Evolutionary conservation across 2,888 invertebrate genomes (phyloP), one percentile per base, ranked within the genome.

Genomic region (Cosmia trapezina): DNA sequence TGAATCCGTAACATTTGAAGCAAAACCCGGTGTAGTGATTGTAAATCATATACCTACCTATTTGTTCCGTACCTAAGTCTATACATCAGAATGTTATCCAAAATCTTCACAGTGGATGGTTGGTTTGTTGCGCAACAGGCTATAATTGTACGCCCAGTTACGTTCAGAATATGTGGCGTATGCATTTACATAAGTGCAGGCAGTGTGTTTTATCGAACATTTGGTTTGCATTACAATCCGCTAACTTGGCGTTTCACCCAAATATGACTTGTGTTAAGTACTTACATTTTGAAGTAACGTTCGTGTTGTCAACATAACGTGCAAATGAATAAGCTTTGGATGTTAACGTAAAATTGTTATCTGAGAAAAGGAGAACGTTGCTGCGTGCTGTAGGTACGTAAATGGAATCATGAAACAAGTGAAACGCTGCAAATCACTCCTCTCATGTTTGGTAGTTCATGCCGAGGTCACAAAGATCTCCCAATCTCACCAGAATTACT

Each of bases 81-180:
- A 57, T 73, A 43, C 12, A 78, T 78, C 45, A 82, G 45, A 62
- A 73, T 73, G 56, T 61, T 83, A 74, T 78, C 56, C 64, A 70
- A 83, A 80, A 64, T 67, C 74, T 79, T 57, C 64, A 61, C 51
- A 68, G 64, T 70, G 64, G 60, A 70, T 67, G 69, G 83, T 65
- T 63, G 79, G 74, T 74, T 74, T 73, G 83, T 78, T 80, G 74
- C 61, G 79, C 80, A 80, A 83, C 80, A 83, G 83, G 80, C 80
- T 66, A 57, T 79, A 79, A 70, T 70, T 78, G 80, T 70, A 70
- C 64, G 80, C 56, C 70, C 63, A 56, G 79, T 73, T 83, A 78
- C 66, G 47, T 80, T 78, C 70, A 33, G 79, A 78, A 80, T 83
- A 83, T 83, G 80, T 83, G 65, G 70, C 70, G n/a, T 59, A 67